phyloP scores from a whole-genome alignment of 2,888 invertebrate genomes.

The Microchrysa polita region DNA sequence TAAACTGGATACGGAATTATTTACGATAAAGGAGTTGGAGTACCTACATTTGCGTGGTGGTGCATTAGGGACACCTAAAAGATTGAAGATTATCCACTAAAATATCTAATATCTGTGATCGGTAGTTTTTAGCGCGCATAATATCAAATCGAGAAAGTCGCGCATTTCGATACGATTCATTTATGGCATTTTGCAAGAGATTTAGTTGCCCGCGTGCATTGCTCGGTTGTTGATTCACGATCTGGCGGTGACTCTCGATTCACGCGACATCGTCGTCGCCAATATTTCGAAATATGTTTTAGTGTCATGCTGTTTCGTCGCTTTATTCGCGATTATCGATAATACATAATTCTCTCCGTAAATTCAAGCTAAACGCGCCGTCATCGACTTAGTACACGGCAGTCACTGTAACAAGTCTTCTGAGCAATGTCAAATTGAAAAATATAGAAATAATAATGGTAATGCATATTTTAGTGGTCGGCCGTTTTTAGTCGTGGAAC shows the following conservation, averaged over 20 bases:
- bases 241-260: background rate
- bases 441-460: no score
- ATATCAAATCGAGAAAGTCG: conserved; percentile 32
- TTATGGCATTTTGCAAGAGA: no score
- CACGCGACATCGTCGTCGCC: background rate
- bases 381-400: no score
- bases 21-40: conserved; percentile 40
- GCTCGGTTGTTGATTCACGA: conserved; percentile 30
- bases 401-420: no score
- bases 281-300: conserved; percentile 39
- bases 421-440: no score
- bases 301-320: conserved; percentile 39
- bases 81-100: conserved; percentile 15
- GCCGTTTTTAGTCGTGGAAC: no score
- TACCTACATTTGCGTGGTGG: conserved; percentile 43
- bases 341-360: background rate
- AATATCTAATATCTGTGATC: no score
- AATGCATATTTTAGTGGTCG: no score
- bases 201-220: no score
- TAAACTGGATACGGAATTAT: conserved; percentile 25
- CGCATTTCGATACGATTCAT: background rate
- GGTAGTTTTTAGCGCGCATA: background rate
- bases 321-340: conserved; percentile 40
- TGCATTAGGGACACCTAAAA: conserved; percentile 35
- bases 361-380: no score